Evolutionary conservation across 2,888 invertebrate species (phyloP).

Genomic region (Callyntrura guangdongensis): DNA sequence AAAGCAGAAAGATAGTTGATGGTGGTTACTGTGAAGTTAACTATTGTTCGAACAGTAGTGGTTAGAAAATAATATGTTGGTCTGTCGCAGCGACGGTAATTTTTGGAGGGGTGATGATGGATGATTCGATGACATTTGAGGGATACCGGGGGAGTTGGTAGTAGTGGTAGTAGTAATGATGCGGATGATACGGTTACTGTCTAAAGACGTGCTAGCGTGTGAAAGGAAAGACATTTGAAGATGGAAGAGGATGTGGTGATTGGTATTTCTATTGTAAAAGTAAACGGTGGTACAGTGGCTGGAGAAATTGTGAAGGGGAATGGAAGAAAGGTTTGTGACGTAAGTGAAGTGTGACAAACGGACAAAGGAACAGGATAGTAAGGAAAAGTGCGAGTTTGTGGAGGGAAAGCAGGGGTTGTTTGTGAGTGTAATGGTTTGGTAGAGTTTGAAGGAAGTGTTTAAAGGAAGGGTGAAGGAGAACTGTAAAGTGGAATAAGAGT

Average conservation of each 20-base stretch:
- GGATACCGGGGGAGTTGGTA: neutral
- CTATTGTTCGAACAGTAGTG: too few species aligned
- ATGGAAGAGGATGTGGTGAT: conserved; percentile 6
- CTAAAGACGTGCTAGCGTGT: neutral
- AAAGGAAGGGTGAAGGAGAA: neutral
- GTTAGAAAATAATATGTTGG: too few species aligned
- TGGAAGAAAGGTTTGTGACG: neutral
- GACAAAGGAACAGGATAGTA: neutral
- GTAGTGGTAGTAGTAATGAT: neutral
- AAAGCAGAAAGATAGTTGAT: too few species aligned
- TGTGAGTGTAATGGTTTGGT: neutral
- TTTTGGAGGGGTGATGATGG: conserved; percentile 13
- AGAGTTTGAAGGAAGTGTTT: neutral
- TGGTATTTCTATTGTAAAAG: neutral
- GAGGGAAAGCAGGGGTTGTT: neutral
- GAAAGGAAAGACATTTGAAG: conserved; percentile 1
- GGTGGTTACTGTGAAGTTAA: too few species aligned
- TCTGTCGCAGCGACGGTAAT: neutral
- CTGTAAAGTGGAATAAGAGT: neutral
- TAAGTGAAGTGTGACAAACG: neutral
- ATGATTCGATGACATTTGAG: neutral
- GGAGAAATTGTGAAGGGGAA: neutral
- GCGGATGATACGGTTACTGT: neutral
- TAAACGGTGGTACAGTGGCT: neutral
- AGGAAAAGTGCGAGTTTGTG: conserved; percentile 1